Evolutionary conservation across 2,888 invertebrate genomes (phyloP), one percentile per base, ranked within the genome.

Genomic region (Mycalesis mineus): DNA sequence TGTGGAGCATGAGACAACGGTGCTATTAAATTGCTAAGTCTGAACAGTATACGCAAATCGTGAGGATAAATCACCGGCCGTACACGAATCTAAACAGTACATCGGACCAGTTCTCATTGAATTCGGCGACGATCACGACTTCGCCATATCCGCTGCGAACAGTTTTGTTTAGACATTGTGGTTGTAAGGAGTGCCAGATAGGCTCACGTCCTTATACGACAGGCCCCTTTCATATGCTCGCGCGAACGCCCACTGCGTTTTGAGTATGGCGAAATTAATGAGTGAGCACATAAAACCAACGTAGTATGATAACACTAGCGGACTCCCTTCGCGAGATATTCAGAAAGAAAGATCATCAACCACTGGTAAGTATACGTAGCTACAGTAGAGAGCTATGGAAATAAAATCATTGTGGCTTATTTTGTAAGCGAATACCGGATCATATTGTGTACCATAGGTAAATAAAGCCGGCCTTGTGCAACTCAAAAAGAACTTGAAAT

Each of bases 201-300:
- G 68, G 69, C 58, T 65, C 61, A 63, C 65, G 70, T 71, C 78
- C 79, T 72, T 75, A 75, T 77, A 75, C 67, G 67, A 59, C 58
- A 68, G 67, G 74, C 71, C 76, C 70, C 73, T 71, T 69, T 71
- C 64, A 55, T 67, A 63, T 65, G 58, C 62, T 69, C 62, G 64
- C 67, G 64, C 64, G 67, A 70, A 67, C 71, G 73, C 75, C 74
- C 70, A 73, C 72, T 68, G 62, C 66, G 68, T 65, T 45, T 62
- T 48, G 55, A 13, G 60, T 56, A 56, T 67, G 72, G 70, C 47
- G 14, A 59, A 74, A 74, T 62, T 48, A 11, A 65, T 14, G 22
- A 62, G 67, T 52, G 13, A 40, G 48, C 36, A 13, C 41, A 15
- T n/a, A 11, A 36, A 36, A 11, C 22, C 22, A 22, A 22, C 22